These are phyloP conservation scores for Mugil cephalus DNA, from an alignment of 2,113 vertebrate genomes.

Conservation along the genomic window DNA sequence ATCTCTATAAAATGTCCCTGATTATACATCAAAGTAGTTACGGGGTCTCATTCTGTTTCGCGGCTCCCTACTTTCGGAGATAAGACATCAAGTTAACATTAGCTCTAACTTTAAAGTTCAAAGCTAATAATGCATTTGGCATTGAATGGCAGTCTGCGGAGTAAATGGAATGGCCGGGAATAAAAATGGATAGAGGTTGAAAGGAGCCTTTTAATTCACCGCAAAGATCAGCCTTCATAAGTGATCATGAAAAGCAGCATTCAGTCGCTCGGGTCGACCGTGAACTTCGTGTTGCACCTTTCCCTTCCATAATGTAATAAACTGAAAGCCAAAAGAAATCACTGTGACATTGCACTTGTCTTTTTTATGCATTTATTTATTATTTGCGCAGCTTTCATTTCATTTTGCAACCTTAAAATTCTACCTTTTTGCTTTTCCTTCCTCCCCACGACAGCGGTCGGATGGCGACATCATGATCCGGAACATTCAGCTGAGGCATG, in stretches of 20 bases:
- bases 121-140: constrained; percentile 59
- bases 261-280: constrained; percentile 28
- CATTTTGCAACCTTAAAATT: not conserved
- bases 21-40: constrained; percentile 72
- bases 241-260: constrained; percentile 33
- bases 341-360: constrained; percentile 10
- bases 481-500: constrained; percentile 95
- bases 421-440: not conserved
- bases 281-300: constrained; percentile 30
- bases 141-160: constrained; percentile 52
- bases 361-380: not conserved
- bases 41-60: constrained; percentile 41
- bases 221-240: constrained; percentile 48
- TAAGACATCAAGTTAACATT: constrained; percentile 60
- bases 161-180: constrained; percentile 44
- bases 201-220: constrained; percentile 56
- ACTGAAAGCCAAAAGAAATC: constrained; percentile 39
- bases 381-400: constrained; percentile 14
- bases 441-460: constrained; percentile 84
- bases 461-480: constrained; percentile 98
- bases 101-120: constrained; percentile 63
- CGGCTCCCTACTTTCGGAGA: constrained; percentile 51
- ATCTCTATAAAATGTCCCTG: constrained; percentile 54
- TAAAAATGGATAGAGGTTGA: constrained; percentile 49
- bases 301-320: constrained; percentile 27